phyloP scores from a whole-genome alignment of 2,113 vertebrate species.

The Microtus richardsoni region DNA sequence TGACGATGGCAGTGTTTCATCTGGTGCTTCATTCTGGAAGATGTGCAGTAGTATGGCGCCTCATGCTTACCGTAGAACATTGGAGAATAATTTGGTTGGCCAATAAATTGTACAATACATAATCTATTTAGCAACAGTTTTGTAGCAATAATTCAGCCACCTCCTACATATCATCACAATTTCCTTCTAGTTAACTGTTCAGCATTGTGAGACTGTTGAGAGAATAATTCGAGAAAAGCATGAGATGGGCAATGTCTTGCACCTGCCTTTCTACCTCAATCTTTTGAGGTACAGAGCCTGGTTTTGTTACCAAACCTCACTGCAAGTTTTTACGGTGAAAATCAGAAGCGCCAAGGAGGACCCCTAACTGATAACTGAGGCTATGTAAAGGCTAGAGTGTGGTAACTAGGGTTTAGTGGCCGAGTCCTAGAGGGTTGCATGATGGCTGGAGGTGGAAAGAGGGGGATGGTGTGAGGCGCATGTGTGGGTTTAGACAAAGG shows the following conservation, averaged over 20 bases:
- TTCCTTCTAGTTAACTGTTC: not conserved
- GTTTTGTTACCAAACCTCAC: not conserved
- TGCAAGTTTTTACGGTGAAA: conserved; percentile 48
- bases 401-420: conserved; percentile 51
- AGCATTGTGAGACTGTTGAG: not conserved
- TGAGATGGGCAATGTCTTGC: not conserved
- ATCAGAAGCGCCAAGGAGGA: not conserved
- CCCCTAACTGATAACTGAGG: not conserved
- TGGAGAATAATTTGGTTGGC: not conserved
- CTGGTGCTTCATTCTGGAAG: not conserved
- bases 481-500: not conserved
- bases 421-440: not conserved
- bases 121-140: not conserved
- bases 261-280: not conserved
- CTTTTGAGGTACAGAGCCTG: not conserved
- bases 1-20: not conserved
- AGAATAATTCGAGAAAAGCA: not conserved
- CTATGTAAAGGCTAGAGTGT: not conserved
- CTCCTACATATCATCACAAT: conserved; percentile 1
- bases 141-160: not conserved
- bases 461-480: not conserved
- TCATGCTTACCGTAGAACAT: not conserved
- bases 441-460: not conserved
- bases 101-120: not conserved
- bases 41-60: not conserved